phyloP scores from a whole-genome alignment of 2,888 invertebrate genomes.

The Sarcophaga caerulescens region DNA sequence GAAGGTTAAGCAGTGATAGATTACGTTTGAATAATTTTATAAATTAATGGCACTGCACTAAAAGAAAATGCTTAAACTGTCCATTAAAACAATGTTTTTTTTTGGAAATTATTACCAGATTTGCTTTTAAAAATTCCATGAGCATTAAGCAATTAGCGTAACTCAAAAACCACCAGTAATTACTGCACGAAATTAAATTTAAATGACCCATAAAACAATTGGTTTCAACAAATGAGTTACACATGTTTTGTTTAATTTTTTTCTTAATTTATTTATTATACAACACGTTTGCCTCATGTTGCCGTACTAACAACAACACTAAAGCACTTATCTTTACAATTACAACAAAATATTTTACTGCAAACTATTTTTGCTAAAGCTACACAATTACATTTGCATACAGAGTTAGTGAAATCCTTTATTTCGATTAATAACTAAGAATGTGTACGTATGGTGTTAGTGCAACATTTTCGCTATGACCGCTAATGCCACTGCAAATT shows the following conservation, averaged over 20 bases:
- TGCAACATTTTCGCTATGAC: constrained; percentile 42
- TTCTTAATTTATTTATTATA: neutral
- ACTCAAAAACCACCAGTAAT: neutral
- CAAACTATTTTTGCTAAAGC: too few relatives aligned
- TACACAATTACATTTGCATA: too few relatives aligned
- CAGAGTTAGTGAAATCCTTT: neutral
- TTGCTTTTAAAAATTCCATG: neutral
- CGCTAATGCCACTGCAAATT: constrained; percentile 57
- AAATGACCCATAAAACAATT: neutral
- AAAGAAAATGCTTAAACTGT: too few relatives aligned
- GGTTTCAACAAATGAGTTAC: neutral
- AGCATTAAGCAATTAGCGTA: neutral
- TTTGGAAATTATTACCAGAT: too few relatives aligned
- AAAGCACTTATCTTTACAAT: neutral
- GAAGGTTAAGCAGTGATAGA: too few relatives aligned
- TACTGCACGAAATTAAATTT: neutral
- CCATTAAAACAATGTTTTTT: too few relatives aligned
- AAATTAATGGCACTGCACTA: too few relatives aligned
- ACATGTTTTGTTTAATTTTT: neutral
- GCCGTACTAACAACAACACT: neutral
- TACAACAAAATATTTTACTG: neutral
- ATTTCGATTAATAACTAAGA: neutral
- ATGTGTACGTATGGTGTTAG: neutral
- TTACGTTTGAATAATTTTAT: too few relatives aligned
- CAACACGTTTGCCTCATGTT: neutral